A percentile compares a stretch with the other conserved stretches of the same genome.
Evolutionary conservation across 64 coral and sea anemone genomes (phyloP).

Genomic region (Trachythela sp.): DNA sequence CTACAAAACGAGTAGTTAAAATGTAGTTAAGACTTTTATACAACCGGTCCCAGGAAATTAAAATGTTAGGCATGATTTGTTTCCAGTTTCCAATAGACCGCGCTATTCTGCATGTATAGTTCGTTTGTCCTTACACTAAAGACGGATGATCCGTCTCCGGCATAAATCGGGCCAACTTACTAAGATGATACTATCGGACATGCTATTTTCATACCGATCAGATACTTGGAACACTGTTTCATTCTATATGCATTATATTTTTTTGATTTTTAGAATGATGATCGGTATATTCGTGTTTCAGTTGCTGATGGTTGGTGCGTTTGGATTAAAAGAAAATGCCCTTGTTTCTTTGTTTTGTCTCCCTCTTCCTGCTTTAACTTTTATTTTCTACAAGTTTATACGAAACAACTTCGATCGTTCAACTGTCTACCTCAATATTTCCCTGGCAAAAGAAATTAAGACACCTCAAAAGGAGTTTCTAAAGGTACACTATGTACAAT

Average conservation of each 20-base stretch:
- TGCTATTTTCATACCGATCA: too few species aligned
- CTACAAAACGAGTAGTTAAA: too few species aligned
- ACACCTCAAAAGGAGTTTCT: not conserved
- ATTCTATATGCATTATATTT: not conserved
- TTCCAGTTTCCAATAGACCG: too few species aligned
- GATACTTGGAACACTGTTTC: too few species aligned
- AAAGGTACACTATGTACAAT: not conserved
- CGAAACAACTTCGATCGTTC: not conserved
- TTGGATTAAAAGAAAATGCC: not conserved
- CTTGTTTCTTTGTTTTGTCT: not conserved
- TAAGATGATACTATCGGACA: too few species aligned
- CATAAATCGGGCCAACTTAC: too few species aligned
- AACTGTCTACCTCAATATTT: not conserved
- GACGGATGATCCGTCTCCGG: too few species aligned
- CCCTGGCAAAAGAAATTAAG: not conserved
- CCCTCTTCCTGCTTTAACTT: not conserved
- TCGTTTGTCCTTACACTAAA: too few species aligned
- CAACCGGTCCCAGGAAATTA: too few species aligned
- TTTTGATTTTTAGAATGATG: constrained; percentile 11
- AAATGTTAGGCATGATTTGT: too few species aligned
- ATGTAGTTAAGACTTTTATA: too few species aligned
- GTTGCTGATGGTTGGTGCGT: not conserved
- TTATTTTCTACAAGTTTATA: not conserved
- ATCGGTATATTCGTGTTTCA: not conserved
- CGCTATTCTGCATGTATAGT: too few species aligned